Evolutionary conservation across 2,113 vertebrate genomes (phyloP).

Genomic region (Marcusenius ussheri): DNA sequence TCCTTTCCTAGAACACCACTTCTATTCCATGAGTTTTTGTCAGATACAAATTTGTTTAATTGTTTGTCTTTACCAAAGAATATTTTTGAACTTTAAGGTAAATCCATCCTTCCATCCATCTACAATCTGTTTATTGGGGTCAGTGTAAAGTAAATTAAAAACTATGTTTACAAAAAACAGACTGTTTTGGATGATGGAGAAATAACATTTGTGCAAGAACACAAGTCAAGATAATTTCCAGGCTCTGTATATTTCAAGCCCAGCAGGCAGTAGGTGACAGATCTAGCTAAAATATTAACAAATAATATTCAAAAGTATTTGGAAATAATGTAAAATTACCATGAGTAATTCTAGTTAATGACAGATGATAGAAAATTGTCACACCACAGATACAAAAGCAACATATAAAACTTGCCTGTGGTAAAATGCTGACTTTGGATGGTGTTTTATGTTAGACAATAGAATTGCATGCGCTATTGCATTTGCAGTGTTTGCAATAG

Average conservation of each 20-base stretch:
- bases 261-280: constrained; percentile 27
- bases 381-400: constrained; percentile 25
- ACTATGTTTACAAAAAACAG: not conserved
- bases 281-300: constrained; percentile 25
- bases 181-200: not conserved
- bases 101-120: not conserved
- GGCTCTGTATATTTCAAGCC: not conserved
- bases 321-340: constrained; percentile 12
- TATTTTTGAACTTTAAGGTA: not conserved
- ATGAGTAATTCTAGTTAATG: constrained; percentile 21
- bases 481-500: constrained; percentile 24
- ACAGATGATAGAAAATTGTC: not conserved
- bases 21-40: not conserved
- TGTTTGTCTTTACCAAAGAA: not conserved
- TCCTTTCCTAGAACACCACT: not conserved
- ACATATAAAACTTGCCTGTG: constrained; percentile 26
- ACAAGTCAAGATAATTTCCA: not conserved
- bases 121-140: not conserved
- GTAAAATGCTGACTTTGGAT: constrained; percentile 23
- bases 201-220: not conserved
- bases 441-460: constrained; percentile 35
- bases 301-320: constrained; percentile 24
- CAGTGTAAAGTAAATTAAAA: not conserved
- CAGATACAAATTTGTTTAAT: not conserved
- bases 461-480: constrained; percentile 32